Evolutionary conservation across 1,140 invertebrate genomes (phyloP).

Genomic region (Ooceraea biroi): DNA sequence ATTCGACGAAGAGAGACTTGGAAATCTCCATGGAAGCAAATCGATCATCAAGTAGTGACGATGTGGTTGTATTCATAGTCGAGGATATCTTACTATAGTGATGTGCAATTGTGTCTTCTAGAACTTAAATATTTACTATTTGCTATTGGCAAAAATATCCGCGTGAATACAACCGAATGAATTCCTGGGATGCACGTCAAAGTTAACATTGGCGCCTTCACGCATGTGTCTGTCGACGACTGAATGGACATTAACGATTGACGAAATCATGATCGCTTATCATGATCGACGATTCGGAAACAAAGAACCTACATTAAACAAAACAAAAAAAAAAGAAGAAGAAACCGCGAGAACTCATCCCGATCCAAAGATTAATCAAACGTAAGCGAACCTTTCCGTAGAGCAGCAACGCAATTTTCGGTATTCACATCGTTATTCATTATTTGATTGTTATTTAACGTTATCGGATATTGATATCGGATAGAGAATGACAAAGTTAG

Average conservation of each 20-base stretch:
- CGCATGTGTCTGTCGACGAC: constrained; percentile 10
- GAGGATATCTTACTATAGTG: constrained; percentile 16
- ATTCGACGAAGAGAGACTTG: neutral
- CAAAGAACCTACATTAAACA: constrained; percentile 10
- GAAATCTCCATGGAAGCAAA: constrained; percentile 16
- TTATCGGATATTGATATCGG: constrained; percentile 24
- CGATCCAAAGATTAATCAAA: constrained; percentile 37
- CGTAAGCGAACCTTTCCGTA: neutral
- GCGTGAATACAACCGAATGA: neutral
- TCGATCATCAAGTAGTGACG: constrained; percentile 17
- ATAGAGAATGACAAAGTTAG: constrained; percentile 16
- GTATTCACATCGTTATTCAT: constrained; percentile 57
- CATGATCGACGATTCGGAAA: constrained; percentile 4
- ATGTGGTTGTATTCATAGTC: constrained; percentile 9
- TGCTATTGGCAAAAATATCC: constrained; percentile 7
- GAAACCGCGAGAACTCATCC: neutral
- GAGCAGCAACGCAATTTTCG: constrained; percentile 12
- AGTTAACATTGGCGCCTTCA: constrained; percentile 16
- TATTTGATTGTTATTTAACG: constrained; percentile 62
- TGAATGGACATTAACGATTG: constrained; percentile 22
- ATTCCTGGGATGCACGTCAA: neutral
- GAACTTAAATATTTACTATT: constrained; percentile 26
- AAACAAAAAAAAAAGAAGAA: neutral
- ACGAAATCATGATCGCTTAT: neutral
- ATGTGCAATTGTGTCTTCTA: constrained; percentile 26